Percentiles rank a stretch among this genome's conserved stretches.
Conservation (phyloP, 2,888 invertebrate genomes). For the Neuroscelio doddi region DNA sequence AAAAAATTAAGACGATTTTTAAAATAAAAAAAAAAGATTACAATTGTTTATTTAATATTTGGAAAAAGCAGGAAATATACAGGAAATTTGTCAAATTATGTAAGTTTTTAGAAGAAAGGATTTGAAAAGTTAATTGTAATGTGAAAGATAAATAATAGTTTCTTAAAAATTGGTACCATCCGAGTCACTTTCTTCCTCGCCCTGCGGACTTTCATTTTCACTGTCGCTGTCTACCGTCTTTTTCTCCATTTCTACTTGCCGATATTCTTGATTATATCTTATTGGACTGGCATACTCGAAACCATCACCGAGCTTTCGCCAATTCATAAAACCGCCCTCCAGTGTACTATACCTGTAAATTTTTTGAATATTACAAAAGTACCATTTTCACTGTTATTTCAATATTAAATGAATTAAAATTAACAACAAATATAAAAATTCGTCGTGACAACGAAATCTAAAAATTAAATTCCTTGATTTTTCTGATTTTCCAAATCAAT, state of each 20-base stretch:
- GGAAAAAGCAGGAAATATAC: no score
- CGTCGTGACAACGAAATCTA: background rate
- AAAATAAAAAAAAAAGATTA: no score
- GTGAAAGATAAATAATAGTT: no score
- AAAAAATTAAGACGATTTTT: background rate
- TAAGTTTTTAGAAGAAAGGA: no score
- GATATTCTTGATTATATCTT: conserved; percentile 78
- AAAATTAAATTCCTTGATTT: conserved; percentile 14
- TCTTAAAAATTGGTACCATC: conserved; percentile 54
- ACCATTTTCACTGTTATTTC: background rate
- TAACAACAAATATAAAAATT: conserved; percentile 2
- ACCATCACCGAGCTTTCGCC: conserved; percentile 70
- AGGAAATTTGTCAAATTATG: no score
- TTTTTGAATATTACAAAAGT: conserved; percentile 8
- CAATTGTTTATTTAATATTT: no score
- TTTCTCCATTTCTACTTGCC: conserved; percentile 73
- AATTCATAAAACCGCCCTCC: conserved; percentile 69
- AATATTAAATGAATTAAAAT: no score
- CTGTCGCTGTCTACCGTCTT: conserved; percentile 61
- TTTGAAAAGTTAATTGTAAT: no score
- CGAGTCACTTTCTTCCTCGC: conserved; percentile 62
- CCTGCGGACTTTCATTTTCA: conserved; percentile 59
- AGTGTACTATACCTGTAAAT: conserved; percentile 61
- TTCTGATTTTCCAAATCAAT: no score
- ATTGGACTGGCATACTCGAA: conserved; percentile 76